Conservation (phyloP, 2,113 vertebrate species). For the Platanista minor region DNA sequence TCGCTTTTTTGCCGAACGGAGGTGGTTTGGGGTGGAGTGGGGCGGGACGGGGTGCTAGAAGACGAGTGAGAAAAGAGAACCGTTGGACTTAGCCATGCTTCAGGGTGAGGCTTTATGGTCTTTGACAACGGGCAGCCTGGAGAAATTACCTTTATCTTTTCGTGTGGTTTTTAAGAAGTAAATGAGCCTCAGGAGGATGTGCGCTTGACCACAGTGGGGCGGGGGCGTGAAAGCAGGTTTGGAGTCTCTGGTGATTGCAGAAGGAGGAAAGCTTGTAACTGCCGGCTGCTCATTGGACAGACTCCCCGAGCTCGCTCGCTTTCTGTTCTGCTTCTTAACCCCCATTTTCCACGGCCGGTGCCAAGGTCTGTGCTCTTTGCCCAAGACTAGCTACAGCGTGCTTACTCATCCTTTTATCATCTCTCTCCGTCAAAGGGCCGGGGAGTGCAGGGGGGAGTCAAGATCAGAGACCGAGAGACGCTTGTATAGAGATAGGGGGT, state of each 20-base stretch:
- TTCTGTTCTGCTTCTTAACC: background rate
- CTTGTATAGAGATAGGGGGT: background rate
- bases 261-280: background rate
- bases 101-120: conserved; percentile 5
- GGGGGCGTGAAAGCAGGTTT: background rate
- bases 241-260: background rate
- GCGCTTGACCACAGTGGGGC: background rate
- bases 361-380: conserved; percentile 56
- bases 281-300: background rate
- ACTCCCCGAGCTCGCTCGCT: background rate
- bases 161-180: background rate
- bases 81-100: background rate
- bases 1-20: background rate
- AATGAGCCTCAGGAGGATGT: background rate
- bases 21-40: background rate
- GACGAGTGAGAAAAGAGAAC: background rate
- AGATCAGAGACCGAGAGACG: background rate
- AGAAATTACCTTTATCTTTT: background rate
- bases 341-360: background rate
- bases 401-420: conserved; percentile 41
- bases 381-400: background rate
- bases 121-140: background rate
- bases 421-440: background rate
- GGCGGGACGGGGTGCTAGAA: background rate
- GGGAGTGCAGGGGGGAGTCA: background rate